These are phyloP conservation scores for Cylindroiulus punctatus DNA, from an alignment of 2,888 invertebrate genomes.

Conservation along the genomic window DNA sequence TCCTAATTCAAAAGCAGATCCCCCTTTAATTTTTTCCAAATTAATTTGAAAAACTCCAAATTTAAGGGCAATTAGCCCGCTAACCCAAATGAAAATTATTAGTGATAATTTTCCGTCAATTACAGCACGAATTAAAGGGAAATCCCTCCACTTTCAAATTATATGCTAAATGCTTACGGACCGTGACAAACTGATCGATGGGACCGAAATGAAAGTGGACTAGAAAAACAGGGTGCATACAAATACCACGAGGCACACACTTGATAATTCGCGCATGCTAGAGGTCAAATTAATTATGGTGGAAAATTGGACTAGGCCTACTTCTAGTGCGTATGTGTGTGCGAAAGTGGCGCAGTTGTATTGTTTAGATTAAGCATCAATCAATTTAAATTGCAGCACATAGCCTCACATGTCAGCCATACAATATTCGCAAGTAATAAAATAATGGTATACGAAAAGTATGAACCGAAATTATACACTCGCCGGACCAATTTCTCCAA, in stretches of 20 bases:
- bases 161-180: conserved; percentile 28
- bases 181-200: conserved; percentile 25
- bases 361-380: conserved; percentile 43
- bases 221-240: neutral
- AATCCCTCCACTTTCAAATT: conserved; percentile 43
- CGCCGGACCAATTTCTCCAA: neutral
- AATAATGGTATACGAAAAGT: neutral
- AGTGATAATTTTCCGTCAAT: conserved; percentile 17
- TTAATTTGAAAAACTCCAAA: neutral
- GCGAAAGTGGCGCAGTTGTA: conserved; percentile 43
- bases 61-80: neutral
- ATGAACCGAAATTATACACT: neutral
- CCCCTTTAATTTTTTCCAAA: neutral
- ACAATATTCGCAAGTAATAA: neutral
- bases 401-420: conserved; percentile 14
- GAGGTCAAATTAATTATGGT: conserved; percentile 37
- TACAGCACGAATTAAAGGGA: conserved; percentile 10
- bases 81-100: conserved; percentile 10
- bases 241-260: neutral
- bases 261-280: conserved; percentile 11
- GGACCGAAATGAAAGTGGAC: neutral
- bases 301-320: conserved; percentile 39
- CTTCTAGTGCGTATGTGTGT: conserved; percentile 8
- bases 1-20: neutral
- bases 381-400: conserved; percentile 36